These are phyloP conservation scores for Austrolebias charrua DNA, from an alignment of 2,797 vertebrate species.

Conservation along the genomic window DNA sequence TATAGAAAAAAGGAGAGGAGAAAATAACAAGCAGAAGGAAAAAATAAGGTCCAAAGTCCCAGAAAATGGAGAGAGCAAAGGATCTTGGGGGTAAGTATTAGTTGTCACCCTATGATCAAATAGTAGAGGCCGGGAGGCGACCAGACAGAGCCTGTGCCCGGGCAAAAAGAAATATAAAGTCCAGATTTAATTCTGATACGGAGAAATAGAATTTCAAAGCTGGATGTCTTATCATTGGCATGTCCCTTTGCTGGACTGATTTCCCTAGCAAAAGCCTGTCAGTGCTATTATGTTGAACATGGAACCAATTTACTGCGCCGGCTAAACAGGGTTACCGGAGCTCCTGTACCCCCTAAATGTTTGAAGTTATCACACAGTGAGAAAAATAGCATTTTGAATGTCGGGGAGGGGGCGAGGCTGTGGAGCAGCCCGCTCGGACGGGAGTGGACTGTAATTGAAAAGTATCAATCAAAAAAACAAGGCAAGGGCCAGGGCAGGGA, in stretches of 20 bases:
- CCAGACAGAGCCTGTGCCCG: slow-evolving; percentile 82
- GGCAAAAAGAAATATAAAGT: slow-evolving; percentile 97
- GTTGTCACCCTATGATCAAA: slow-evolving; percentile 94
- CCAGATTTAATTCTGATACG: slow-evolving; percentile 99
- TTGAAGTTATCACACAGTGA: slow-evolving; percentile 91
- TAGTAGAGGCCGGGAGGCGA: slow-evolving; percentile 83
- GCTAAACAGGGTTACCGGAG: slow-evolving; percentile 94
- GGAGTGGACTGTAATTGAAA: slow-evolving; percentile 99
- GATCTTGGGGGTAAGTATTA: slow-evolving; percentile 86
- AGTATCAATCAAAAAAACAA: slow-evolving; percentile 99
- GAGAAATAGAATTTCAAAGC: slow-evolving; percentile 99
- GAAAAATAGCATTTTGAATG: slow-evolving; percentile 95
- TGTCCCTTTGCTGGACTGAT: slow-evolving; percentile 98
- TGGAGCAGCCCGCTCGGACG: slow-evolving; percentile 67
- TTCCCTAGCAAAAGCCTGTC: slow-evolving; percentile 99
- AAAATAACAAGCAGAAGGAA: slow-evolving; percentile 58
- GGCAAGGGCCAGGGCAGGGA: slow-evolving; percentile 80
- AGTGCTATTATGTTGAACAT: slow-evolving; percentile 98
- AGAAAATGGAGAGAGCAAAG: slow-evolving; percentile 78
- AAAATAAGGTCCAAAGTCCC: slow-evolving; percentile 62
- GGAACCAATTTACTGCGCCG: slow-evolving; percentile 98
- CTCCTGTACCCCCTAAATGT: slow-evolving; percentile 96
- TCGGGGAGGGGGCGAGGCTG: slow-evolving; percentile 76
- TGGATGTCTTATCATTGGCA: slow-evolving; percentile 96
- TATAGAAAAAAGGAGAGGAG: slow-evolving; percentile 59